Conservation (phyloP, 2,113 vertebrate species). For the Motacilla alba region DNA sequence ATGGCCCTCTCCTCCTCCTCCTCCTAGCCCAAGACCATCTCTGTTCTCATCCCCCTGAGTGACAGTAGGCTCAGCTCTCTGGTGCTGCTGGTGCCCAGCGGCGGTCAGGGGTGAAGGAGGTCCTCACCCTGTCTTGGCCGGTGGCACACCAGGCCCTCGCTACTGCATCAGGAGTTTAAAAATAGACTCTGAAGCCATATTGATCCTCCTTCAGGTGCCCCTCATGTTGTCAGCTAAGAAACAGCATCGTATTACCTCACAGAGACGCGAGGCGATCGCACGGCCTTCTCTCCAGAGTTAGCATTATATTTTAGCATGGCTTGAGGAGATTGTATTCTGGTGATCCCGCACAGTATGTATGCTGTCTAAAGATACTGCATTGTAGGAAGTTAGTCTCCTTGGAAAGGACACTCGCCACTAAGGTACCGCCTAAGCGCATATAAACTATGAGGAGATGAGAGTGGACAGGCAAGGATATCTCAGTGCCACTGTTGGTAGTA, state of each 20-base stretch:
- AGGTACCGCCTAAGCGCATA: background rate
- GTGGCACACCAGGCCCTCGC: background rate
- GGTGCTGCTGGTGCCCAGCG: background rate
- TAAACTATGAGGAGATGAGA: conserved; percentile 11
- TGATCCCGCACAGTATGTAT: conserved; percentile 12
- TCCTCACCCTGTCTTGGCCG: background rate
- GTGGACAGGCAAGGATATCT: conserved; percentile 18
- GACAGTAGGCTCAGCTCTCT: background rate
- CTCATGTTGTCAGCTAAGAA: conserved; percentile 24
- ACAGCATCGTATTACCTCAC: conserved; percentile 58
- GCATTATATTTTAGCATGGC: conserved; percentile 54
- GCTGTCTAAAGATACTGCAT: conserved; percentile 19
- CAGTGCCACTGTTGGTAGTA: conserved; percentile 24
- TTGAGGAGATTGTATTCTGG: conserved; percentile 43
- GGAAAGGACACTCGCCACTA: background rate
- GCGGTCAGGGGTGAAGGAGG: background rate
- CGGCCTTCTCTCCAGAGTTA: conserved; percentile 39
- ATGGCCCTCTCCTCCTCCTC: background rate
- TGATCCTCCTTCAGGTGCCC: conserved; percentile 40
- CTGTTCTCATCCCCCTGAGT: background rate
- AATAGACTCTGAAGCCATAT: conserved; percentile 48
- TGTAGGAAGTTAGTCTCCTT: conserved; percentile 1
- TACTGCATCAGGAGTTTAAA: conserved; percentile 18
- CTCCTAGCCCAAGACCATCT: background rate
- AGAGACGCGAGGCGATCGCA: background rate